Conservation (phyloP, 2,797 vertebrate species). For the Phylloscopus collybita region DNA sequence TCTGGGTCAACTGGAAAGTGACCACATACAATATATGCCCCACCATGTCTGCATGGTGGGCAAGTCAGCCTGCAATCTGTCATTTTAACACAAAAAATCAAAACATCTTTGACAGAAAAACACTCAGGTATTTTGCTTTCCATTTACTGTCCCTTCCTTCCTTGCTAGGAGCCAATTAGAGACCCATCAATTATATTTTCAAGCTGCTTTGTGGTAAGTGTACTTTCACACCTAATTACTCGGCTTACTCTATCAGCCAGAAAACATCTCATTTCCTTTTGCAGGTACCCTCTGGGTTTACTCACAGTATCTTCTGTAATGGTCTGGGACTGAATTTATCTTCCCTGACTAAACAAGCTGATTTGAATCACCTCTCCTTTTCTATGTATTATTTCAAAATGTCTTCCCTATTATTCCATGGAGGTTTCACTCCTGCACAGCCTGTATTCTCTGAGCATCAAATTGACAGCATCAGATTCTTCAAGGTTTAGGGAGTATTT, state of each 20-base stretch:
- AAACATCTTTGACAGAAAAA: background rate
- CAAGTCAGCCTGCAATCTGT: background rate
- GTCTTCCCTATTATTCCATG: background rate
- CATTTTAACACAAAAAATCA: background rate
- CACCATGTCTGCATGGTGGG: background rate
- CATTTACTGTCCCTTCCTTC: background rate
- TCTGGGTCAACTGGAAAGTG: background rate
- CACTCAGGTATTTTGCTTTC: background rate
- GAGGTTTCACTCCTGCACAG: background rate
- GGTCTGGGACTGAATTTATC: background rate
- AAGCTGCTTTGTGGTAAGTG: background rate
- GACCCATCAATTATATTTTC: background rate
- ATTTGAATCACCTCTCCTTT: background rate
- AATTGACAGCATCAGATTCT: background rate
- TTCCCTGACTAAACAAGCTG: background rate
- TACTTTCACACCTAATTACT: slow-evolving; percentile 18
- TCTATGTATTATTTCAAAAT: background rate
- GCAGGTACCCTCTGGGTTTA: background rate
- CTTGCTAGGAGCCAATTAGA: background rate
- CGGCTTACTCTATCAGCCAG: background rate
- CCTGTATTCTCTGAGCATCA: background rate
- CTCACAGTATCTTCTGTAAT: background rate
- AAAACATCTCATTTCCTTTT: background rate
- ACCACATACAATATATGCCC: background rate
- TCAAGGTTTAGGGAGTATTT: no score